Evolutionary conservation across 1,140 invertebrate species (phyloP), one percentile per base, ranked within the genome.

Genomic region (Grapholita molesta): DNA sequence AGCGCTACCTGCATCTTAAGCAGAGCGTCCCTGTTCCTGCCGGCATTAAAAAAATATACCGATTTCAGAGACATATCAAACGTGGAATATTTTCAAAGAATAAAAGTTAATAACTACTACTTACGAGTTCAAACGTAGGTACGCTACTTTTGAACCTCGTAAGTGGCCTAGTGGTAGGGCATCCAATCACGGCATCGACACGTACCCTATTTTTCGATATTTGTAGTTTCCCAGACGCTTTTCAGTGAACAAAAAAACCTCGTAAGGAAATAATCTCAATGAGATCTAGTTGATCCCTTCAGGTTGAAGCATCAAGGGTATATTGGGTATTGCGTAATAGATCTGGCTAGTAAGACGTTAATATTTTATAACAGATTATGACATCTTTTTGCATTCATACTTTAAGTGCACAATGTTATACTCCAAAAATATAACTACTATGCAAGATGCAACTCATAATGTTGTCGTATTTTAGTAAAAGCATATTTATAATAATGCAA

Each of bases 401-500:
- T 4, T 3, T 4, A 30, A 30, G 28, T 21, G 5, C 38, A 3
- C n/a, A n/a, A n/a, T n/a, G n/a, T n/a, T n/a, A n/a, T n/a, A n/a
- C 42, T 61, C 6, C 55, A 18, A 28, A 61, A 61, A 30, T 61
- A 28, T 11, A 35, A 70, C 24, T 55, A 57, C 30, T 24, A n/a
- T 25, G 15, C 24, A 69, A 68, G 33, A n/a, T 25, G 15, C 24
- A 69, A 68, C 28, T 61, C 28, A 61, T 61, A 61, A 61, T 48
- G 12, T 21, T 28, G 55, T 15, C 55, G 25, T n/a, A 61, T 32
- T 30, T 61, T 61, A 25, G 55, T 28, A 25, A 30, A 61, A 61
- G 25, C 55, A 61, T 52, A 55, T n/a, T n/a, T 23, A 65, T 42
- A 68, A 15, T 66, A 69, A 70, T 33, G 65, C 75, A 78, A 82